These are phyloP conservation scores for Fragum sueziense DNA, from an alignment of 2,888 invertebrate species.

Conservation along the genomic window DNA sequence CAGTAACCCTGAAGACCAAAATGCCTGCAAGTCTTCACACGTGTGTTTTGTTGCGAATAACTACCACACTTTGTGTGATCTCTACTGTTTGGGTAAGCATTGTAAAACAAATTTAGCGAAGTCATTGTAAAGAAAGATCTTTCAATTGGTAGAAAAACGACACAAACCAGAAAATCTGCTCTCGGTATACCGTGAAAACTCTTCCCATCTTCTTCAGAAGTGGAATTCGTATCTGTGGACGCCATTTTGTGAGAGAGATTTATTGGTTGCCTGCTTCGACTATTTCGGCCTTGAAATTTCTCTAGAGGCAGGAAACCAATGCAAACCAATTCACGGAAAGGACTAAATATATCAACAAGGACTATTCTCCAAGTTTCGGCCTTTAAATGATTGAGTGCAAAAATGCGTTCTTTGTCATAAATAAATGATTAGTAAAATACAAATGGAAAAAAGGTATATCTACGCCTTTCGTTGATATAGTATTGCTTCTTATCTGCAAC, in stretches of 20 bases:
- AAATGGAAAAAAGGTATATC: background rate
- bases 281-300: background rate
- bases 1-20: no score
- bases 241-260: slow-evolving; percentile 40
- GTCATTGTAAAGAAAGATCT: no score
- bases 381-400: no score
- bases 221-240: slow-evolving; percentile 35
- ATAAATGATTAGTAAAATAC: background rate
- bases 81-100: background rate
- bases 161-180: slow-evolving; percentile 75
- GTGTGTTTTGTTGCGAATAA: background rate
- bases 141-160: background rate
- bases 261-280: background rate
- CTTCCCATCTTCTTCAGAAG: slow-evolving; percentile 39
- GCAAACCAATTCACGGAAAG: background rate
- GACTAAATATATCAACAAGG: background rate
- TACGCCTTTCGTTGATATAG: background rate
- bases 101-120: no score
- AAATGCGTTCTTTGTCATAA: background rate
- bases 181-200: slow-evolving; percentile 71
- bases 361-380: no score
- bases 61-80: background rate
- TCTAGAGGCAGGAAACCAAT: background rate
- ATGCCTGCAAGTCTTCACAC: slow-evolving; percentile 13
- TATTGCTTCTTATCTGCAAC: background rate